Evolutionary conservation across 2,888 invertebrate genomes (phyloP).

Genomic region (Drosophila niveifrons): DNA sequence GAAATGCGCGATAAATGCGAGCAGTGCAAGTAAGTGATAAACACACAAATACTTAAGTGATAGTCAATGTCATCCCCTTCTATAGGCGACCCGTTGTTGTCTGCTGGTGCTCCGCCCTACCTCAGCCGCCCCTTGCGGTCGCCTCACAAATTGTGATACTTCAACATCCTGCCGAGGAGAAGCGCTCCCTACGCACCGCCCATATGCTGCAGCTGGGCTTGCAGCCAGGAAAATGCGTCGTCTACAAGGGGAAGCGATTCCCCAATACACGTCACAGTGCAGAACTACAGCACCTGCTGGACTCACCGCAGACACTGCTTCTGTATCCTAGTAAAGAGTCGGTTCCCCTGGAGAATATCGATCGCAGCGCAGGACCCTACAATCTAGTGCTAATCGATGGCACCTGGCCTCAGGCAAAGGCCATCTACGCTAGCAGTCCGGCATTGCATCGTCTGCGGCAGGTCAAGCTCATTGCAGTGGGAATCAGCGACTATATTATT

Average conservation of each 20-base stretch:
- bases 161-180: constrained; percentile 97
- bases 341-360: constrained; percentile 87
- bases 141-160: constrained; percentile 91
- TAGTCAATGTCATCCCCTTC: constrained; percentile 32
- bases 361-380: constrained; percentile 84
- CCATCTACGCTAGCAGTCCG: constrained; percentile 94
- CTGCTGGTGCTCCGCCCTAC: constrained; percentile 96
- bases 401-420: constrained; percentile 98
- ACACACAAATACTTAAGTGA: background rate
- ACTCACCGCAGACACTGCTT: constrained; percentile 88
- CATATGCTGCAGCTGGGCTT: constrained; percentile 94
- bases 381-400: constrained; percentile 96
- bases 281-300: constrained; percentile 89
- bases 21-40: constrained; percentile 88
- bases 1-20: constrained; percentile 89
- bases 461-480: constrained; percentile 91
- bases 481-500: constrained; percentile 94
- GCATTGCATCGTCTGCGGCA: constrained; percentile 91
- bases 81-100: constrained; percentile 92
- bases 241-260: constrained; percentile 91
- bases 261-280: constrained; percentile 87
- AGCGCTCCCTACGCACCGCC: constrained; percentile 94
- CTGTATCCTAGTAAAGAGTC: constrained; percentile 93
- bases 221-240: constrained; percentile 90
- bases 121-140: constrained; percentile 89